phyloP scores from a whole-genome alignment of 2,113 vertebrate species.

The Gavia stellata region DNA sequence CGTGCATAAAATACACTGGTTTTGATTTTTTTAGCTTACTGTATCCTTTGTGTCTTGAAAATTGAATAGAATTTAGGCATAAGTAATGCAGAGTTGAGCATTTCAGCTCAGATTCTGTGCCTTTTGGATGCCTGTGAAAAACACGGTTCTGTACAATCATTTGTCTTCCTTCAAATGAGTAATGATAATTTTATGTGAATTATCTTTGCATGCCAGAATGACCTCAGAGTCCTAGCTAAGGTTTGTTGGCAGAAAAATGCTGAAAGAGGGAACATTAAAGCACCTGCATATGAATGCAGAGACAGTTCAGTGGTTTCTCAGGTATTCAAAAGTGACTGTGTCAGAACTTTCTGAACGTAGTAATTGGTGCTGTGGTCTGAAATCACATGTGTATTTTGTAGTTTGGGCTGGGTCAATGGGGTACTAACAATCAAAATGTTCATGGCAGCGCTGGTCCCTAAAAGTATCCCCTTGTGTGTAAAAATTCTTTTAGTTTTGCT shows the following conservation, averaged over 20 bases:
- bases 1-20: not conserved
- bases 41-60: not conserved
- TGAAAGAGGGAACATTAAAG: not conserved
- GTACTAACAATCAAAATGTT: not conserved
- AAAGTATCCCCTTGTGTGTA: not conserved
- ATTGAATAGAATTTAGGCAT: not conserved
- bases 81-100: not conserved
- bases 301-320: not conserved
- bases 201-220: not conserved
- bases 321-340: not conserved
- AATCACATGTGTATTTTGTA: not conserved
- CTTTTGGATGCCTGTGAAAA: not conserved
- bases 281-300: not conserved
- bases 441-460: not conserved
- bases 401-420: not conserved
- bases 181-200: slow-evolving; percentile 21
- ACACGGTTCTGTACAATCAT: not conserved
- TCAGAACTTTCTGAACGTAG: not conserved
- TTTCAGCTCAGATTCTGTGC: not conserved
- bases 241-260: not conserved
- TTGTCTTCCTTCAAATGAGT: slow-evolving; percentile 13
- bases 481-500: not conserved
- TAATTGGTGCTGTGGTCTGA: not conserved
- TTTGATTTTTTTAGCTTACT: not conserved
- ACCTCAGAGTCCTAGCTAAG: not conserved